A percentile compares a stretch with the other conserved stretches of the same genome.
Evolutionary conservation across 2,797 vertebrate genomes (phyloP).

Genomic region (Myotis daubentonii): DNA sequence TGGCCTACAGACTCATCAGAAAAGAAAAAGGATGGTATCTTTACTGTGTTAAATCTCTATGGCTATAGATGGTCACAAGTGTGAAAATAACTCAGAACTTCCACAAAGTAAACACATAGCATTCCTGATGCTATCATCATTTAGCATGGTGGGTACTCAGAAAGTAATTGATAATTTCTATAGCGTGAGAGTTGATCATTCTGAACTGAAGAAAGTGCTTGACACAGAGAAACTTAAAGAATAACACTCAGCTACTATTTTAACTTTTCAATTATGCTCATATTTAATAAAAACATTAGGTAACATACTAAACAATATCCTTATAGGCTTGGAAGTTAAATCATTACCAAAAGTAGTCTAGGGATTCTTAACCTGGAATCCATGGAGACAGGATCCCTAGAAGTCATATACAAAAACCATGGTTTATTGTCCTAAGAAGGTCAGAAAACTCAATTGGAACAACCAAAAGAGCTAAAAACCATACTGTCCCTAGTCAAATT

Average conservation of each 20-base stretch:
- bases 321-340: constrained; percentile 44
- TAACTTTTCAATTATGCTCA: constrained; percentile 47
- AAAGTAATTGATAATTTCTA: not conserved
- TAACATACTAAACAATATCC: constrained; percentile 20
- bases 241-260: not conserved
- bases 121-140: not conserved
- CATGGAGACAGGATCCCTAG: constrained; percentile 9
- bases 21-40: not conserved
- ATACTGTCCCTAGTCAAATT: not conserved
- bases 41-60: not conserved
- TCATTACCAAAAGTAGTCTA: constrained; percentile 30
- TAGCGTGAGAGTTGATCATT: not conserved
- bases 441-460: constrained; percentile 7
- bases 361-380: constrained; percentile 40
- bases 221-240: not conserved
- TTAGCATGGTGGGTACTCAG: not conserved
- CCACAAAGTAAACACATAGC: not conserved
- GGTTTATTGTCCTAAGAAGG: not conserved
- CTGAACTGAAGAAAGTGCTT: not conserved
- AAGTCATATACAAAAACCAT: not conserved
- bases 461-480: not conserved
- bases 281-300: constrained; percentile 41
- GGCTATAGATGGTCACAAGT: not conserved
- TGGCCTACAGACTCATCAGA: not conserved
- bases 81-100: not conserved